Evolutionary conservation across 1,140 invertebrate species (phyloP).

Genomic region (Drosophila melanica): DNA sequence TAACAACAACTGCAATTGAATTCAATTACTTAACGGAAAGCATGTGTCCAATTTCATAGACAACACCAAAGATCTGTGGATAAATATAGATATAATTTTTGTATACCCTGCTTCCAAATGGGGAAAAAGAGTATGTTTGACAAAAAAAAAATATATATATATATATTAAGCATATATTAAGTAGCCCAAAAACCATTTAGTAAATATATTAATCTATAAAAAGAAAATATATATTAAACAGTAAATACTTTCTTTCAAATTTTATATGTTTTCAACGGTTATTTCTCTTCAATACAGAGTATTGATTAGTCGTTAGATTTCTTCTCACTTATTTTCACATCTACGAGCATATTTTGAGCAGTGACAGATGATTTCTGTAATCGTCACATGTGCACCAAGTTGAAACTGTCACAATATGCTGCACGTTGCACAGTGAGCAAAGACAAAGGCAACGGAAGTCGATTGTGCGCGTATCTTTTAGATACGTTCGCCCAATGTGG

Average conservation of each 20-base stretch:
- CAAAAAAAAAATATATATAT: neutral
- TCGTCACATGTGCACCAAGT: conserved; percentile 53
- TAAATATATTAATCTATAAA: neutral
- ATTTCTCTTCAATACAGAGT: neutral
- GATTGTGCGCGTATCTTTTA: conserved; percentile 47
- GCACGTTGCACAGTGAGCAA: conserved; percentile 11
- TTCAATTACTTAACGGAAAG: conserved; percentile 69
- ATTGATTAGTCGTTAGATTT: neutral
- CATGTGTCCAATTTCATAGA: conserved; percentile 33
- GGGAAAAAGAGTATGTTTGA: neutral
- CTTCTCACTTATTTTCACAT: conserved; percentile 1
- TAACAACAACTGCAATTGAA: conserved; percentile 53
- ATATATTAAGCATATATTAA: too few species aligned
- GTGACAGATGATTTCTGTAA: conserved; percentile 34
- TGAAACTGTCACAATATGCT: conserved; percentile 41
- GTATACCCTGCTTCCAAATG: too few species aligned
- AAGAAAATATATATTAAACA: neutral
- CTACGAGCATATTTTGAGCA: conserved; percentile 1
- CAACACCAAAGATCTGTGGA: neutral
- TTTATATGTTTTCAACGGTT: neutral
- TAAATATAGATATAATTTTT: conserved; percentile 14
- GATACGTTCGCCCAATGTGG: conserved; percentile 21
- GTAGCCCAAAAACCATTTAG: too few species aligned
- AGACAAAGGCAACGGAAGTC: conserved; percentile 49
- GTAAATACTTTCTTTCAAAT: too few species aligned